A percentile compares a stretch with the other conserved stretches of the same genome.
Evolutionary conservation across 2,113 vertebrate species (phyloP).

Genomic region (Ariopsis seemanni): DNA sequence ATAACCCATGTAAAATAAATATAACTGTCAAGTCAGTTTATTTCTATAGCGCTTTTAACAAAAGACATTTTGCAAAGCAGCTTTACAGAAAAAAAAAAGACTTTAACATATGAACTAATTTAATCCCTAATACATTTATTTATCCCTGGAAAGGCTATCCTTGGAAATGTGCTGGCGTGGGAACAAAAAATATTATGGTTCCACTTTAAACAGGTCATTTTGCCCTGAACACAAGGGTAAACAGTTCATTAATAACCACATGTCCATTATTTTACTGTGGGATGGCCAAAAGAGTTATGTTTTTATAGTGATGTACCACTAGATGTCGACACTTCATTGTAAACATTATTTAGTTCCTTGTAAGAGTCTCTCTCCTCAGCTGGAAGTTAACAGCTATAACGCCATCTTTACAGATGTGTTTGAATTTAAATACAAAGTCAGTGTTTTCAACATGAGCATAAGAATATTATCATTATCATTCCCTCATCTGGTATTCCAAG

Average conservation of each 20-base stretch:
- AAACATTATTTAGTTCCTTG: neutral
- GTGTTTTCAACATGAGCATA: neutral
- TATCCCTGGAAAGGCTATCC: too few species aligned
- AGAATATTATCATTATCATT: neutral
- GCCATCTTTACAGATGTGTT: neutral
- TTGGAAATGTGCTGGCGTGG: neutral
- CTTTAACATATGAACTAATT: too few species aligned
- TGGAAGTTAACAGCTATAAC: neutral
- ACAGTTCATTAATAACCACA: neutral
- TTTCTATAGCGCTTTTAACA: too few species aligned
- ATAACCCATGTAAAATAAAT: neutral
- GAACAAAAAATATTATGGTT: neutral
- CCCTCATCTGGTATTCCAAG: neutral
- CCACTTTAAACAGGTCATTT: neutral
- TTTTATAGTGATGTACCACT: neutral
- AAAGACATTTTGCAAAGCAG: too few species aligned
- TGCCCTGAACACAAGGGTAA: neutral
- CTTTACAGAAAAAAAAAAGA: too few species aligned
- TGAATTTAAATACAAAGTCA: neutral
- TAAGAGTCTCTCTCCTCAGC: neutral
- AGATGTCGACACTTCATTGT: constrained; percentile 14
- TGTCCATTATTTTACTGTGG: neutral
- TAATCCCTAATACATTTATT: too few species aligned
- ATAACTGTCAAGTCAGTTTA: neutral
- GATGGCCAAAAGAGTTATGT: neutral